Evolutionary conservation across 2,888 invertebrate genomes (phyloP).

Genomic region (Nymphalis c-album): DNA sequence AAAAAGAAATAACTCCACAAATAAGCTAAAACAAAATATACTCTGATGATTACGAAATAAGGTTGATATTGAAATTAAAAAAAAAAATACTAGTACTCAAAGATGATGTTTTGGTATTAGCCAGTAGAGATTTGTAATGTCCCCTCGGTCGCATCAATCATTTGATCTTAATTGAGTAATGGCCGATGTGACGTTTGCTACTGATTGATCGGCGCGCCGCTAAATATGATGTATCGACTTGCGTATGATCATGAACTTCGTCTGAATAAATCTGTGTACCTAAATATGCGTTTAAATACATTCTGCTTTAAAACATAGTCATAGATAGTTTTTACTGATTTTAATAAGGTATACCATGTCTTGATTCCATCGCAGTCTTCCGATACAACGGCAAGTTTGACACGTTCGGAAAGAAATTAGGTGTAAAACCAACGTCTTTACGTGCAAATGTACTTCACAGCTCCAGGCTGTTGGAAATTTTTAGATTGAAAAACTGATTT

Average conservation of each 20-base stretch:
- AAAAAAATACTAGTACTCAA: not conserved
- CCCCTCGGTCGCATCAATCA: conserved; percentile 56
- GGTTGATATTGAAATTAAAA: not conserved
- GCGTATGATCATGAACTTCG: conserved; percentile 37
- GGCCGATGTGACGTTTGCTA: conserved; percentile 51
- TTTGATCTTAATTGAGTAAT: conserved; percentile 66
- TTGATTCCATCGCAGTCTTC: no score
- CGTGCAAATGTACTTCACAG: no score
- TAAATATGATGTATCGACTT: conserved; percentile 58
- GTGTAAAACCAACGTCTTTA: no score
- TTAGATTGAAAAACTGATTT: no score
- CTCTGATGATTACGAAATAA: not conserved
- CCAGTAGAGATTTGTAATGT: conserved; percentile 37
- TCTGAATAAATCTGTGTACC: conserved; percentile 20
- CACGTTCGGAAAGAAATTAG: no score
- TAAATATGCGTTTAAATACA: not conserved
- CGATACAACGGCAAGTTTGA: no score
- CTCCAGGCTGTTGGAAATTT: no score
- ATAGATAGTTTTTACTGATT: no score
- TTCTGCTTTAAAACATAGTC: no score
- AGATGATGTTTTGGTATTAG: conserved; percentile 27
- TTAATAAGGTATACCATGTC: no score
- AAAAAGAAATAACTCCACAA: not conserved
- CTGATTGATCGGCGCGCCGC: conserved; percentile 58
- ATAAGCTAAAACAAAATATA: not conserved